These are phyloP conservation scores for Drosophila biarmipes DNA, from an alignment of 1,140 invertebrate genomes.

Conservation along the genomic window DNA sequence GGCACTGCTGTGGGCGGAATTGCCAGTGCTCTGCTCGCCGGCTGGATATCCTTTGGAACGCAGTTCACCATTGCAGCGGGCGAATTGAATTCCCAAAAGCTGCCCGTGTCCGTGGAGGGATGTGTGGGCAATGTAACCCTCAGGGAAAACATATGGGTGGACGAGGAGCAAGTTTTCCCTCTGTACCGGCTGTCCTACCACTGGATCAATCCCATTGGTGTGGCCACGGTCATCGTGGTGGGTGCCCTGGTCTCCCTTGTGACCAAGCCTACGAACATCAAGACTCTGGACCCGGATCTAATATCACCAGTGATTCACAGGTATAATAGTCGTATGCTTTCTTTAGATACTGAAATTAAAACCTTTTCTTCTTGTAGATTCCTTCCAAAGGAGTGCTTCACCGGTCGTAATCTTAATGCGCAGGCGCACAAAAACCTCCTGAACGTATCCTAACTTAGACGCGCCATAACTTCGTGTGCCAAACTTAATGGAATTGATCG, in stretches of 20 bases:
- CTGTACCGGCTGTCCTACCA: constrained; percentile 90
- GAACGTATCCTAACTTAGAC: constrained; percentile 18
- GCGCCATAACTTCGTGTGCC: constrained; percentile 6
- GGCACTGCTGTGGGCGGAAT: constrained; percentile 87
- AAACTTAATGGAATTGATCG: constrained; percentile 23
- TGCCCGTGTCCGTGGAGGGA: constrained; percentile 82
- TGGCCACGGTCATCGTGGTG: constrained; percentile 87
- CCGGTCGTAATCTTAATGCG: constrained; percentile 35
- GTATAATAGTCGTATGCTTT: constrained; percentile 27
- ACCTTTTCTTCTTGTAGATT: constrained; percentile 44
- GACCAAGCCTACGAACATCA: constrained; percentile 87
- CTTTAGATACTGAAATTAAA: background rate
- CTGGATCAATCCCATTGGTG: constrained; percentile 91
- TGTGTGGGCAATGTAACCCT: constrained; percentile 74
- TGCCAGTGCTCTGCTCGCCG: constrained; percentile 86
- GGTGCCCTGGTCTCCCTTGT: constrained; percentile 88
- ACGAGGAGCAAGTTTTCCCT: constrained; percentile 87
- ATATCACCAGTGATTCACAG: constrained; percentile 87
- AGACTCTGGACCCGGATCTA: constrained; percentile 86
- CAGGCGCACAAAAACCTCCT: constrained; percentile 61
- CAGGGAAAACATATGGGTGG: constrained; percentile 70
- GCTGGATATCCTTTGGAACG: constrained; percentile 86
- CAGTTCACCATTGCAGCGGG: constrained; percentile 85
- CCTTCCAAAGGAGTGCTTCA: constrained; percentile 78
- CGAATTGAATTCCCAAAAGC: constrained; percentile 82